A percentile compares a stretch with the other conserved stretches of the same genome.
Evolutionary conservation across 2,113 vertebrate genomes (phyloP).

Genomic region (Amazona vittata): DNA sequence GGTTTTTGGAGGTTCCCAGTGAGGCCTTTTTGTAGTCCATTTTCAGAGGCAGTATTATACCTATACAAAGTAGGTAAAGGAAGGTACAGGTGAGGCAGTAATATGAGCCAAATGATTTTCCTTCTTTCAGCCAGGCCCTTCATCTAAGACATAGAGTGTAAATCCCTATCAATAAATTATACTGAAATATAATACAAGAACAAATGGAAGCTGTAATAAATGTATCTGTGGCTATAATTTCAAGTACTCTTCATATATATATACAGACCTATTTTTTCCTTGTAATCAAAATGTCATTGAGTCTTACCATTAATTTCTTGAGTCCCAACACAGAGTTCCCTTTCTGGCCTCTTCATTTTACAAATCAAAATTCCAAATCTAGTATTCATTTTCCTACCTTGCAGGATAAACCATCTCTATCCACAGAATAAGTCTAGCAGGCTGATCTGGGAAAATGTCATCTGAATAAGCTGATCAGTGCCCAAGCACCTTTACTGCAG

Average conservation of each 20-base stretch:
- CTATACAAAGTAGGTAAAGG: not conserved
- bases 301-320: not conserved
- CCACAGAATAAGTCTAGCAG: not conserved
- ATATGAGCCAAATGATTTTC: not conserved
- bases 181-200: not conserved
- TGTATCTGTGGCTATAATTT: not conserved
- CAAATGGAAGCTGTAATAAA: not conserved
- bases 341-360: not conserved
- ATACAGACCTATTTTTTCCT: not conserved
- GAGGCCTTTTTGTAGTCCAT: not conserved
- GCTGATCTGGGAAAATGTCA: not conserved
- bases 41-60: not conserved
- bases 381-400: not conserved
- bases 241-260: not conserved
- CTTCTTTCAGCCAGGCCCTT: not conserved
- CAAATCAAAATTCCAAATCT: not conserved
- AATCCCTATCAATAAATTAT: not conserved
- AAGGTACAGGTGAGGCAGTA: not conserved
- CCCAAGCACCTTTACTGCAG: not conserved
- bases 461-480: not conserved
- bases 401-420: not conserved
- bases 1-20: not conserved
- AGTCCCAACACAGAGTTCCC: not conserved
- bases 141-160: not conserved
- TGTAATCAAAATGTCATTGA: not conserved